Evolutionary conservation across 2,113 vertebrate species (phyloP).

Genomic region (Eolophus roseicapilla): DNA sequence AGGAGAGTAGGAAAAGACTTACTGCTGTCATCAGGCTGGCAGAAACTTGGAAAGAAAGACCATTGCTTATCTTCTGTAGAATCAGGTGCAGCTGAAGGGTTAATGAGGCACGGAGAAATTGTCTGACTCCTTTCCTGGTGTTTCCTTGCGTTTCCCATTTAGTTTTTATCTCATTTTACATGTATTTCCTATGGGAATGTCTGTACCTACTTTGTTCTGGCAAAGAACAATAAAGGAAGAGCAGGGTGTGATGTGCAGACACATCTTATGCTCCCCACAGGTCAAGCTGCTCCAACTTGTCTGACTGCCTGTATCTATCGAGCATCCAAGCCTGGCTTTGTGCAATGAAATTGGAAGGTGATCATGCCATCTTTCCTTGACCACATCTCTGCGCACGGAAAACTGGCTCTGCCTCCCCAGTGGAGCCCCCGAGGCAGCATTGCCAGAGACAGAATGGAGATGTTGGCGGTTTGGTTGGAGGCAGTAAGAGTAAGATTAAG

Average conservation of each 20-base stretch:
- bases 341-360: background rate
- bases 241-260: slow-evolving; percentile 41
- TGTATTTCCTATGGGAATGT: slow-evolving; percentile 7
- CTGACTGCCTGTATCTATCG: slow-evolving; percentile 46
- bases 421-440: background rate
- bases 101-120: background rate
- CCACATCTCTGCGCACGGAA: background rate
- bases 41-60: background rate
- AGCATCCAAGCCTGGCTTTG: background rate
- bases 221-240: slow-evolving; percentile 19
- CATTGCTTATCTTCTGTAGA: background rate
- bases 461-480: background rate
- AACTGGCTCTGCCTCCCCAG: background rate
- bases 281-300: slow-evolving; percentile 61
- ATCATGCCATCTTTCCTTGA: background rate
- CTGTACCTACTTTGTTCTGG: slow-evolving; percentile 7
- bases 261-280: slow-evolving; percentile 16
- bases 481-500: background rate
- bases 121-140: background rate
- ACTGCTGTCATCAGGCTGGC: background rate
- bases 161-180: slow-evolving; percentile 6
- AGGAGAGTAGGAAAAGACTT: background rate
- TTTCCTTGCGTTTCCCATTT: background rate
- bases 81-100: background rate
- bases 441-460: background rate